Percentiles rank a stretch among this genome's conserved stretches.
phyloP scores from a whole-genome alignment of 2,797 vertebrate species.

The Bradypodion pumilum region DNA sequence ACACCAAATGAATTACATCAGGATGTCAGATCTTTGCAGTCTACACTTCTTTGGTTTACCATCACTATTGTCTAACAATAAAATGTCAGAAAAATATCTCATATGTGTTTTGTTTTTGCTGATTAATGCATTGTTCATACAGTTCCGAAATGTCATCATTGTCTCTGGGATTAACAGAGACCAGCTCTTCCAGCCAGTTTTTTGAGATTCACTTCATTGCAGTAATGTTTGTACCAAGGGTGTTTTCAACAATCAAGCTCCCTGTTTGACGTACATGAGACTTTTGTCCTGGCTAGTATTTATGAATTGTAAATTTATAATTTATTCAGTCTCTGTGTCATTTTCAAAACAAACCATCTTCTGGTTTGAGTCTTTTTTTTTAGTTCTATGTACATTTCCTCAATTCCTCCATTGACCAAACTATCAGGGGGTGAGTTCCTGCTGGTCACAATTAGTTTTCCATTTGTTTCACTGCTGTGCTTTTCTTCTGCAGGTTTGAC shows the following conservation, averaged over 20 bases:
- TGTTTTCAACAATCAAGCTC: not conserved
- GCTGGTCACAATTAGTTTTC: too few species aligned
- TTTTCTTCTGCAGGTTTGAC: too few species aligned
- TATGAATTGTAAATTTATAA: slow-evolving; percentile 36
- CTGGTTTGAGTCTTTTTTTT: slow-evolving; percentile 10
- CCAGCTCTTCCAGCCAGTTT: not conserved
- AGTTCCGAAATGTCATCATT: not conserved
- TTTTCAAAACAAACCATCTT: slow-evolving; percentile 49
- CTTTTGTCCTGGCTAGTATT: slow-evolving; percentile 13
- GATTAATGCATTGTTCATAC: not conserved
- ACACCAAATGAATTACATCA: not conserved
- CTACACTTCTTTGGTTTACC: not conserved
- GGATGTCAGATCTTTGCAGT: not conserved
- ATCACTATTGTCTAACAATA: not conserved
- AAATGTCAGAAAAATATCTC: not conserved
- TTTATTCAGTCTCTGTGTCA: slow-evolving; percentile 54
- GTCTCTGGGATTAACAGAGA: not conserved
- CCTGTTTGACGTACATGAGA: accelerated
- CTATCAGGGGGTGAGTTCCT: too few species aligned
- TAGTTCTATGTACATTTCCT: not conserved
- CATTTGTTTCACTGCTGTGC: too few species aligned
- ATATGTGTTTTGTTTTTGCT: not conserved
- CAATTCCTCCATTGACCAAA: too few species aligned
- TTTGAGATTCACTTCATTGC: not conserved
- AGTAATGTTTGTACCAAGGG: not conserved